A percentile compares a stretch with the other conserved stretches of the same genome.
phyloP scores from a whole-genome alignment of 2,113 vertebrate genomes.

The Salvelinus sp. region DNA sequence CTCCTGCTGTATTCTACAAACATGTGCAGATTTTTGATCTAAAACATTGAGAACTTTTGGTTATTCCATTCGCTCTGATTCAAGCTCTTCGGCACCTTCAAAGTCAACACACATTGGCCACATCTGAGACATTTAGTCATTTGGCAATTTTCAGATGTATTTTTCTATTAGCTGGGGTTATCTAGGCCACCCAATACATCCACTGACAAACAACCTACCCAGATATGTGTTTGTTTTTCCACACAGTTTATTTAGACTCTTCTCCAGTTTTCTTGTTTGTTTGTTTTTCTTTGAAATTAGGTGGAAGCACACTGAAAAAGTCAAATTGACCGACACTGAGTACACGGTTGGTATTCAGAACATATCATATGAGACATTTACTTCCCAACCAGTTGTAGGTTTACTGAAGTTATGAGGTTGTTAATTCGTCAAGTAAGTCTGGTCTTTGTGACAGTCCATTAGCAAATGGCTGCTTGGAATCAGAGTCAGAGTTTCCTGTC shows the following conservation, averaged over 20 bases:
- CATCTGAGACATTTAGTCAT: neutral
- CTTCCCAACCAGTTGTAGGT: no score
- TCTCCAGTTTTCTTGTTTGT: slow-evolving; percentile 12
- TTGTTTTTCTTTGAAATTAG: slow-evolving; percentile 25
- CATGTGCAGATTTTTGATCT: neutral
- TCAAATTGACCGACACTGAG: slow-evolving; percentile 37
- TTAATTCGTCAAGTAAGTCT: neutral
- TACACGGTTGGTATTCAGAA: neutral
- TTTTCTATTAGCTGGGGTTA: slow-evolving; percentile 6
- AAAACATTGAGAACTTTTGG: neutral
- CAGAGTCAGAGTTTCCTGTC: neutral
- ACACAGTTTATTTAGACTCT: slow-evolving; percentile 1
- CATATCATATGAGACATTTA: slow-evolving; percentile 9
- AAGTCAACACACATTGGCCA: neutral
- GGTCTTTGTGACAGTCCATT: slow-evolving; percentile 22
- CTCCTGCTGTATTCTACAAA: no score
- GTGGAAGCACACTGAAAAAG: slow-evolving; percentile 10
- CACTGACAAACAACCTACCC: slow-evolving; percentile 23
- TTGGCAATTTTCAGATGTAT: slow-evolving; percentile 13
- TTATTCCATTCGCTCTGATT: neutral
- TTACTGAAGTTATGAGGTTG: slow-evolving; percentile 8
- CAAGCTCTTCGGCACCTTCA: neutral
- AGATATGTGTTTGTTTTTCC: neutral
- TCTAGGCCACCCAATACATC: slow-evolving; percentile 5
- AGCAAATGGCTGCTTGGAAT: neutral